Percentiles rank a stretch among this genome's conserved stretches.
Evolutionary conservation across 1,140 invertebrate genomes (phyloP).

Genomic region (Drosophila gunungcola): DNA sequence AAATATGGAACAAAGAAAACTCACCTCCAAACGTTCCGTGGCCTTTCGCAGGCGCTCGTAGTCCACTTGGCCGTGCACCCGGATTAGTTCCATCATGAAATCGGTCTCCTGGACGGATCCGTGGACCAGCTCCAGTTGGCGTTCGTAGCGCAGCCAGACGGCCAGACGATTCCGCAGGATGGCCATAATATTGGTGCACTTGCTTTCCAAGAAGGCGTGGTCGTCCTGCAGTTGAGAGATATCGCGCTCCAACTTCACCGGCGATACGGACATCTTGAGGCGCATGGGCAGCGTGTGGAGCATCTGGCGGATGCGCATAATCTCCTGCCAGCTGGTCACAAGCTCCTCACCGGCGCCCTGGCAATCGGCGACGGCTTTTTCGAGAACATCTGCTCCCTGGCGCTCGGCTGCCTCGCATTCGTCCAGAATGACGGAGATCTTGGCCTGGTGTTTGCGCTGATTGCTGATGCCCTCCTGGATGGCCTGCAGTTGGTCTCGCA

Average conservation of each 20-base stretch:
- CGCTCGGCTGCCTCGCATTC: conserved; percentile 90
- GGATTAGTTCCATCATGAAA: conserved; percentile 93
- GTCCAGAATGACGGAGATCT: conserved; percentile 87
- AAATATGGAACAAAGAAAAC: conserved; percentile 59
- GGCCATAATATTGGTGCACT: conserved; percentile 88
- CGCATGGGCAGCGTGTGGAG: conserved; percentile 90
- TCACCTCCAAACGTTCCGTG: conserved; percentile 91
- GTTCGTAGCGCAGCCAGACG: conserved; percentile 91
- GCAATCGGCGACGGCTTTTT: conserved; percentile 89
- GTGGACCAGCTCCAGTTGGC: conserved; percentile 91
- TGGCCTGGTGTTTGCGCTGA: conserved; percentile 88
- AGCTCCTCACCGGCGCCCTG: conserved; percentile 88
- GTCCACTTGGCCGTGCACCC: conserved; percentile 92
- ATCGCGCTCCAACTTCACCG: conserved; percentile 89
- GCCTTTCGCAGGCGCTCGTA: conserved; percentile 92
- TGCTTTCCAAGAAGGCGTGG: conserved; percentile 89
- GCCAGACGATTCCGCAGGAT: conserved; percentile 88
- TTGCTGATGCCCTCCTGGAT: conserved; percentile 89
- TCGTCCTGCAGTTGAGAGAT: conserved; percentile 90
- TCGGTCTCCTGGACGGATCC: conserved; percentile 92
- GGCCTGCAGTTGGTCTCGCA: conserved; percentile 89
- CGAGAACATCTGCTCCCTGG: conserved; percentile 89
- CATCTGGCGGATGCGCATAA: conserved; percentile 90
- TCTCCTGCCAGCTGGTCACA: conserved; percentile 89
- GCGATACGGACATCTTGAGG: conserved; percentile 90